Evolutionary conservation across 2,113 vertebrate species (phyloP), one percentile per base, ranked within the genome.

Genomic region (Zapornia atra): DNA sequence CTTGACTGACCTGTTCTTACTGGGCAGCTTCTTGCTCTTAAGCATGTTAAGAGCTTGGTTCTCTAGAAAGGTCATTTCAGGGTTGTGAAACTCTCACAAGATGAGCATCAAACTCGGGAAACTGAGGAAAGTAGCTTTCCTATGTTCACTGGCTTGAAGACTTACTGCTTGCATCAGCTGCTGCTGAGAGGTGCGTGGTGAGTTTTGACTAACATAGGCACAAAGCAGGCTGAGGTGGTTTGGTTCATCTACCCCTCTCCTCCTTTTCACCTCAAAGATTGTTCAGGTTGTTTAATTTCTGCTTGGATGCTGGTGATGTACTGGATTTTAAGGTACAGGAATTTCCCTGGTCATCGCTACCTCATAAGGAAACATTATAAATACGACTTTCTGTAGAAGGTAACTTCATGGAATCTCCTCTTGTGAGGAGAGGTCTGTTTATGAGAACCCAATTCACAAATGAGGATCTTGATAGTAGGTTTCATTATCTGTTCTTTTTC

Each of bases 101-200:
- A 78, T 59, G 44, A 11, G 15, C 38, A 36, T 66, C 20, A 66
- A 13, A 46, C 22, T 60, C 12, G 2, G 46, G 51, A 79, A 79
- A 22, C 16, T 7, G 70, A 56, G 9, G 50, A 53, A 56, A 70
- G 6, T 13, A 64, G 28, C 9, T 34, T 38, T 68, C 2, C 0
- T 51, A 1, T 24, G 33, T 15, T 83, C 6, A 2, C 6, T 81
- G 72, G 14, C 42, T 64, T 38, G 31, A 71, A 34, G 8, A 6
- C 25, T 70, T 44, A 63, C 72, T 1, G 1, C 17, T 71, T 71
- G 2, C 21, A 2, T 38, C 1, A 1, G 34, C 1, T 5, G 15
- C 0, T 1, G 11, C n/a, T 28, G 21, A 24, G 61, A 33, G 12
- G 33, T 46, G 19, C 29, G 46, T 48, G 42, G 11, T 48, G 44